Evolutionary conservation across 2,888 invertebrate genomes (phyloP), one percentile per base, ranked within the genome.

Genomic region (Labia minor): DNA sequence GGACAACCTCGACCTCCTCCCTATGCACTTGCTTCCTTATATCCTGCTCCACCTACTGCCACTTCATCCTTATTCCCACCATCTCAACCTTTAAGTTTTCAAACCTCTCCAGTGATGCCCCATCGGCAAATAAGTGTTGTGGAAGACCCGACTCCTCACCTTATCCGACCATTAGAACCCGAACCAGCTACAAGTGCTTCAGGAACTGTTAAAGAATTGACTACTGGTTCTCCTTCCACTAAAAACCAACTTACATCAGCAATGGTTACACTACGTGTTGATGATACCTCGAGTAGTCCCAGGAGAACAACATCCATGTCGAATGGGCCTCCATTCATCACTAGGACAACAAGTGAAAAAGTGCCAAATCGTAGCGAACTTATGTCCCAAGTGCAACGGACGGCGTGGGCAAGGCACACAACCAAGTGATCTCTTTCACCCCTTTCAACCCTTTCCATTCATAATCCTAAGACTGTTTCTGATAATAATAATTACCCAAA

Each of bases 331-430:
- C 82, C 85, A 1, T 81, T 85, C 3, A 89, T 89, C 70, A 86
- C 86, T 0, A 82, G 92, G 71, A 87, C 89, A 64, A 91, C 91
- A 26, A 92, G 92, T 78, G 92, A 92, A 74, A 89, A 90, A 76
- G 87, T 92, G 69, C 90, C 92, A 3, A 88, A 91, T 75, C 84
- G 90, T 66, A 92, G 88, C 77, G 91, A 92, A 75, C 82, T 91
- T 76, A 90, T 92, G 89, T 86, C 86, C 20, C 89, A 91, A 72
- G 85, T 92, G 72, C 87, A 87, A 74, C 82, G 92, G 71, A 86
- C 89, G 6, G 85, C 87, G 70, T 92, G 92, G 92, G 90, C 91
- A 19, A 82, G 92, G 72, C 92, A 92, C 75, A 93, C 92, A 21
- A 92, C 92, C 33, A 92, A 92, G 79, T 92, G 78, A 80, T 71